Evolutionary conservation across 2,113 vertebrate genomes (phyloP).

Genomic region (Austrofundulus limnaeus): DNA sequence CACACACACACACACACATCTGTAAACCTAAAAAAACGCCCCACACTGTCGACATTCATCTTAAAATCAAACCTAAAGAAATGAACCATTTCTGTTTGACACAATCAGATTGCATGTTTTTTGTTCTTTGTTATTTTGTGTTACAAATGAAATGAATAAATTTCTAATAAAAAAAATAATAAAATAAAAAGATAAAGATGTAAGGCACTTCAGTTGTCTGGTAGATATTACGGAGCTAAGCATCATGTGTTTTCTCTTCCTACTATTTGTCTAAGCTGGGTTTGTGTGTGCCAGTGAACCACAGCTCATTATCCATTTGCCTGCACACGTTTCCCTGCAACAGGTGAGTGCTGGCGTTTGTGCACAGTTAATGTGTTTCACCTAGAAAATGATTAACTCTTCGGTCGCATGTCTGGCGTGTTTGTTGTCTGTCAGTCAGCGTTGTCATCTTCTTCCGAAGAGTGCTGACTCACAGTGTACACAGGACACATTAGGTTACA

Average conservation of each 20-base stretch:
- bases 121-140: too few species aligned
- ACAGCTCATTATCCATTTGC: constrained; percentile 13
- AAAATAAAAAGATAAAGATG: too few species aligned
- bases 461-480: constrained; percentile 70
- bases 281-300: constrained; percentile 1
- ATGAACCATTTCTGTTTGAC: too few species aligned
- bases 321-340: constrained; percentile 19
- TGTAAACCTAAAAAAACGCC: constrained; percentile 2
- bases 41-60: too few species aligned
- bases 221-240: too few species aligned
- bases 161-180: too few species aligned
- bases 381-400: constrained; percentile 38
- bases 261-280: constrained; percentile 7
- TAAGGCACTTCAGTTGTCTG: too few species aligned
- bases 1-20: constrained; percentile 3
- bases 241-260: neutral
- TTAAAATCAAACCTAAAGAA: too few species aligned
- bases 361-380: constrained; percentile 45
- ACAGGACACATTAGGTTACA: constrained; percentile 39
- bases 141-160: too few species aligned
- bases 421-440: constrained; percentile 21
- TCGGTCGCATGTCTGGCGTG: constrained; percentile 6
- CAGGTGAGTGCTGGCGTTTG: constrained; percentile 25
- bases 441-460: constrained; percentile 42
- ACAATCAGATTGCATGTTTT: too few species aligned